Conservation (phyloP, 2,113 vertebrate genomes). For the Agelaius phoeniceus region DNA sequence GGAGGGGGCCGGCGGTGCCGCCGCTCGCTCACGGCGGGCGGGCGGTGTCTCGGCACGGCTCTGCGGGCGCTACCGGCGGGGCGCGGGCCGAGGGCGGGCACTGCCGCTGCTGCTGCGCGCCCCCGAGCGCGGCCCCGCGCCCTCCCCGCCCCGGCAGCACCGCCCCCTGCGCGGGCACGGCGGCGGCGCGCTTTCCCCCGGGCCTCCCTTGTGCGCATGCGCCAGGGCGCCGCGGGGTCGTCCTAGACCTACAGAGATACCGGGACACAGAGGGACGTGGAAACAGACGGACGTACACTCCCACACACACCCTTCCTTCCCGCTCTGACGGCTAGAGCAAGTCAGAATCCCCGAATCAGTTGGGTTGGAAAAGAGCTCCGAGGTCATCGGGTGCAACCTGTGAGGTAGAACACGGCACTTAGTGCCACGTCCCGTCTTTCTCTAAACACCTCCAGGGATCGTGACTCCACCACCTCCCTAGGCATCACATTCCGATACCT, state of each 20-base stretch:
- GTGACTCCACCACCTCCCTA: not conserved
- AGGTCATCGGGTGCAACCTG: not conserved
- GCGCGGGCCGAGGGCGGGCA: not conserved
- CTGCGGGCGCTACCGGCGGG: too few species aligned
- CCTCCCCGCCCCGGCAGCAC: not conserved
- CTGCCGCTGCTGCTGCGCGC: not conserved
- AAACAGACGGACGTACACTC: accelerated
- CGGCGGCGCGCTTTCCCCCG: not conserved
- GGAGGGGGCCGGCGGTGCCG: too few species aligned
- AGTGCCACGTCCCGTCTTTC: not conserved
- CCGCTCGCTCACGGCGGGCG: too few species aligned
- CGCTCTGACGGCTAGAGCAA: too few species aligned
- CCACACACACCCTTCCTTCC: accelerated
- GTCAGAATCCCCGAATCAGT: not conserved
- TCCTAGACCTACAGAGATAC: accelerated
- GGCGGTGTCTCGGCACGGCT: too few species aligned
- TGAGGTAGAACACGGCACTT: not conserved
- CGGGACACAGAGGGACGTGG: accelerated
- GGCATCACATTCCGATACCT: not conserved
- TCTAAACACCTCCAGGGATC: not conserved
- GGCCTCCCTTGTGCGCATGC: not conserved
- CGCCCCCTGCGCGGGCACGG: not conserved
- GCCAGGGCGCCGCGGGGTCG: too few species aligned
- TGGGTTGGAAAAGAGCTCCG: not conserved
- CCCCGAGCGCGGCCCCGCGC: not conserved